Evolutionary conservation across 1,140 invertebrate species (phyloP).

Genomic region (Kradibia gibbosae): DNA sequence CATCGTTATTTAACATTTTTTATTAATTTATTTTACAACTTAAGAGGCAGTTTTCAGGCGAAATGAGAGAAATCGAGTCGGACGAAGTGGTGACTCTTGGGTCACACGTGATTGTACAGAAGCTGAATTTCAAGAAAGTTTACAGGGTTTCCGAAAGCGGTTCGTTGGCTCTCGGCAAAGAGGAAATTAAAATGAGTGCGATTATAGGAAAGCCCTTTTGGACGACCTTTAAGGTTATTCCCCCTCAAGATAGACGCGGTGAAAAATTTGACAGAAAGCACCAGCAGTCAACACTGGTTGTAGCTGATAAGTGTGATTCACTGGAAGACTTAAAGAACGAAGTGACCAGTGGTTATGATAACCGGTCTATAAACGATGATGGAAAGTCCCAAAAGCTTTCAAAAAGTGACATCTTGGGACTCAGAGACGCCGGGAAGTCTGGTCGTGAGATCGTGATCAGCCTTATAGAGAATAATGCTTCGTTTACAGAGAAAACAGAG

Average conservation of each 20-base stretch:
- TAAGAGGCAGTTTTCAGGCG: background rate
- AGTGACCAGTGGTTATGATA: constrained; percentile 80
- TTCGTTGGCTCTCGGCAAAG: constrained; percentile 78
- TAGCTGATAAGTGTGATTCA: constrained; percentile 66
- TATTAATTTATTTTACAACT: constrained; percentile 6
- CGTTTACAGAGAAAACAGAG: constrained; percentile 89
- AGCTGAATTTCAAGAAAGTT: constrained; percentile 83
- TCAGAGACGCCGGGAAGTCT: constrained; percentile 82
- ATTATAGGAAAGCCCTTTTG: constrained; percentile 83
- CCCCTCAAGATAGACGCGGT: constrained; percentile 52
- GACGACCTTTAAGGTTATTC: constrained; percentile 84
- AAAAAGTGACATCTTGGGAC: constrained; percentile 84
- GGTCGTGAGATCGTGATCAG: constrained; percentile 89
- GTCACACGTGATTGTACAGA: constrained; percentile 82
- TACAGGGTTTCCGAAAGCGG: constrained; percentile 79
- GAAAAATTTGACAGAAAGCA: constrained; percentile 68
- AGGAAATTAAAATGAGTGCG: constrained; percentile 80
- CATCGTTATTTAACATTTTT: background rate
- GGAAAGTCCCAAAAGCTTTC: constrained; percentile 89
- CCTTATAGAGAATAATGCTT: constrained; percentile 91
- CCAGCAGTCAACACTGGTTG: constrained; percentile 60
- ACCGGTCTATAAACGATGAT: constrained; percentile 87
- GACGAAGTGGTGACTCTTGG: constrained; percentile 75
- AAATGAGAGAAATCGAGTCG: constrained; percentile 49
- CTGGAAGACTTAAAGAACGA: constrained; percentile 65